Conservation (phyloP, 2,888 invertebrate species). For the Cephonodes hylas region DNA sequence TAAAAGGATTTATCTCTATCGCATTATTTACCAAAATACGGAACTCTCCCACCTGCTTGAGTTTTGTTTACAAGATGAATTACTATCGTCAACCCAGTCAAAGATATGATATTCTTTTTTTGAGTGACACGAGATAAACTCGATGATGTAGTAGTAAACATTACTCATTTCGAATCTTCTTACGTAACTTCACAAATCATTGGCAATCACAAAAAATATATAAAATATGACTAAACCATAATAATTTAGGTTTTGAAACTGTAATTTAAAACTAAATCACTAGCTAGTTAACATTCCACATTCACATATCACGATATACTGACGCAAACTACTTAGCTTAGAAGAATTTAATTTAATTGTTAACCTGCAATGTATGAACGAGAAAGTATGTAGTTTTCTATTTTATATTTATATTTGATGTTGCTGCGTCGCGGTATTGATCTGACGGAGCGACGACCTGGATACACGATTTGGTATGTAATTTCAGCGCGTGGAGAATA, state of each 20-base stretch:
- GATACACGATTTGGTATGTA: neutral
- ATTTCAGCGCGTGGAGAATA: neutral
- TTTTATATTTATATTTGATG: neutral
- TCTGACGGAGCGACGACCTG: conserved; percentile 18
- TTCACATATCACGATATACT: neutral
- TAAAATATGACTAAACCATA: neutral
- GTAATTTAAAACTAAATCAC: neutral
- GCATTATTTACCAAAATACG: conserved; percentile 13
- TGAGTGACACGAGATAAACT: conserved; percentile 40
- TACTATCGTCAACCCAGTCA: conserved; percentile 37
- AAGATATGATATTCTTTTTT: conserved; percentile 36
- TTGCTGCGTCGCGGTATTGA: conserved; percentile 21
- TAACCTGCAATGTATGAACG: neutral
- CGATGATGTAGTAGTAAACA: conserved; percentile 31
- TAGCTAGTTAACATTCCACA: neutral
- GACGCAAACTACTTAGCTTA: neutral
- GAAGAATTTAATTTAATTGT: conserved; percentile 4
- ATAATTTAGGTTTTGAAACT: neutral
- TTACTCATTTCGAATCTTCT: conserved; percentile 29
- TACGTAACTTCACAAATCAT: neutral
- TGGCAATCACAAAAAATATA: neutral
- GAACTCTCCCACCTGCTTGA: conserved; percentile 36
- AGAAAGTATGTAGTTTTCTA: conserved; percentile 1
- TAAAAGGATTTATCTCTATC: neutral
- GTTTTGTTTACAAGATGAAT: conserved; percentile 35